Evolutionary conservation across 2,888 invertebrate species (phyloP), one percentile per base, ranked within the genome.

Genomic region (Synanthedon tipuliformis): DNA sequence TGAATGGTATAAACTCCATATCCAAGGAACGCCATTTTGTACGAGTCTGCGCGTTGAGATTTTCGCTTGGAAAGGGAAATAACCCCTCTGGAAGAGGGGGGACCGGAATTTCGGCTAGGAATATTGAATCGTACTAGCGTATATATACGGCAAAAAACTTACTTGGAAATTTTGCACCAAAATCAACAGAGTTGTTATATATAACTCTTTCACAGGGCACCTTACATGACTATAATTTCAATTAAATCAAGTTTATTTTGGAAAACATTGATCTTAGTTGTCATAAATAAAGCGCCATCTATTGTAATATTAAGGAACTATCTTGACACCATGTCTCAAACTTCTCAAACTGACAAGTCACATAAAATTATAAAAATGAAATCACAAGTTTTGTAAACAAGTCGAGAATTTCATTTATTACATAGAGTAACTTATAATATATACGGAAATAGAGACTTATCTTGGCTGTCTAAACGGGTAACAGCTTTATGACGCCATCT

Each of bases 31-130:
- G 91, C 91, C 91, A 91, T 91, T 88, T 91, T 91, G 89, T 88
- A 79, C 86, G 91, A 89, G 90, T 89, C 90, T 92, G 92, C 92
- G 92, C 91, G 89, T 73, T 87, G 69, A 65, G 78, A 65, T 78
- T 83, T 83, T 81, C 75, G 56, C 65, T 77, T 77, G 84, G 86
- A 82, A 85, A 84, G 81, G 86, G 85, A 82, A 86, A 84, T 77
- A 68, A 63, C 83, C 85, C 83, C 83, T 83, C 82, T 66, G 69
- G 63, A 71, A 65, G 84, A 74, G 85, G 85, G 85, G 85, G 86
- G 81, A 75, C 66, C 61, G 66, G 63, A 69, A 66, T 71, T 69
- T 64, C 63, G 65, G 63, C 62, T 61, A 65, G 63, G 62, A 61
- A 59, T 66, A 69, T 12, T 40, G 41, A 27, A 52, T 40, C 18